These are phyloP conservation scores for Hozukius guyotensis DNA, from an alignment of 2,797 vertebrate species.

Conservation along the genomic window DNA sequence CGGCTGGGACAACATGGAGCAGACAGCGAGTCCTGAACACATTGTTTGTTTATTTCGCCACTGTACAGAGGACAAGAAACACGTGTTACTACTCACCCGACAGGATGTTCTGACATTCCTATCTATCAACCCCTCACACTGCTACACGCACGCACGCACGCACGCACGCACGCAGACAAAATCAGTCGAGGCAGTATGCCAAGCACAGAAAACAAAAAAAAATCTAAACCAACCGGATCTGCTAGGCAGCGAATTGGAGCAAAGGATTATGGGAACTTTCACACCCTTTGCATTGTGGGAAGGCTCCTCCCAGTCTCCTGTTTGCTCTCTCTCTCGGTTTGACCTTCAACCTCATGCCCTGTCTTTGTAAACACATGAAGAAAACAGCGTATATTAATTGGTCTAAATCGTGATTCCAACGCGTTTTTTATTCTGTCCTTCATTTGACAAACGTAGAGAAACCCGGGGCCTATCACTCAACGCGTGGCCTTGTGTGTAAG, in stretches of 20 bases:
- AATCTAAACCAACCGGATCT: conserved; percentile 72
- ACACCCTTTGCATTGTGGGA: conserved; percentile 65
- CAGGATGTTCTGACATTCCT: conserved; percentile 70
- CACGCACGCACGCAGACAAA: conserved; percentile 15
- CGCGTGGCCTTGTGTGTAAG: conserved; percentile 33
- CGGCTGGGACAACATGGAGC: conserved; percentile 3
- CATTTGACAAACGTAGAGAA: conserved; percentile 13
- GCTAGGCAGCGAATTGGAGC: conserved; percentile 62
- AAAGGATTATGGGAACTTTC: conserved; percentile 64
- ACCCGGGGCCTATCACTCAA: conserved; percentile 21
- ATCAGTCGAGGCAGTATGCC: conserved; percentile 48
- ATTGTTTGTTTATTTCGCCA: conserved; percentile 51
- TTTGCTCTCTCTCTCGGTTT: conserved; percentile 28
- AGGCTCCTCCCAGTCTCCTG: conserved; percentile 47
- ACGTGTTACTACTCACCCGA: conserved; percentile 47
- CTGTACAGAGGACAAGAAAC: conserved; percentile 61
- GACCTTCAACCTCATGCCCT: conserved; percentile 37
- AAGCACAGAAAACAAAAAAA: conserved; percentile 44
- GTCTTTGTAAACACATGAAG: conserved; percentile 47
- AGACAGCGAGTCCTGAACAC: conserved; percentile 14
- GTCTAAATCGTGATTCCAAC: conserved; percentile 6
- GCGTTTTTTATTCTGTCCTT: background rate
- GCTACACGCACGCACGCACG: conserved; percentile 5
- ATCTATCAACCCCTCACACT: conserved; percentile 48
- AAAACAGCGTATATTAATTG: conserved; percentile 34